Conservation (phyloP, 2,888 invertebrate genomes). For the Polymixis flavicincta region DNA sequence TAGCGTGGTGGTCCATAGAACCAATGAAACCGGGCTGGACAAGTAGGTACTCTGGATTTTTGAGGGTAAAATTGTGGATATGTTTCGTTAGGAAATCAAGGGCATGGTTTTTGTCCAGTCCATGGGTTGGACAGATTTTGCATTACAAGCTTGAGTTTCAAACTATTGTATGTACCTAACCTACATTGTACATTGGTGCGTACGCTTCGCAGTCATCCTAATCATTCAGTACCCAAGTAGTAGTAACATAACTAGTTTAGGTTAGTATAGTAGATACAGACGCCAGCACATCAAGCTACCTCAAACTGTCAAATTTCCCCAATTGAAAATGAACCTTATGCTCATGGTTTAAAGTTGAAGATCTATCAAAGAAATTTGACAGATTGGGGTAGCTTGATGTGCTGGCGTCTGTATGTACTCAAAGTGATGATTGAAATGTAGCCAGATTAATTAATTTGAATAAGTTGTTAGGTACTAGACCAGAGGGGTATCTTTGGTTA, state of each 20-base stretch:
- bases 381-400: too few relatives aligned
- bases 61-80: neutral
- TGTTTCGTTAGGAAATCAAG: neutral
- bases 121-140: neutral
- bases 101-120: neutral
- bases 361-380: too few relatives aligned
- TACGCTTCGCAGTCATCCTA: neutral
- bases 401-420: too few relatives aligned
- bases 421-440: neutral
- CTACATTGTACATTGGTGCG: too few relatives aligned
- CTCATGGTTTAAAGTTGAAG: too few relatives aligned
- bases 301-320: too few relatives aligned
- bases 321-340: too few relatives aligned
- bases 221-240: neutral
- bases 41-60: neutral
- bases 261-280: too few relatives aligned
- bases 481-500: neutral
- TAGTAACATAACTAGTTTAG: neutral
- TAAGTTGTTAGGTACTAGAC: neutral
- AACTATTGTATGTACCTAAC: neutral
- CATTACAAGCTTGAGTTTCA: neutral
- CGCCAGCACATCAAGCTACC: too few relatives aligned
- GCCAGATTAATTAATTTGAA: too few relatives aligned
- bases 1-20: constrained; percentile 1
- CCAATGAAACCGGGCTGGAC: neutral